These are phyloP conservation scores for Drosophila takahashii DNA, from an alignment of 1,140 invertebrate genomes.

Conservation along the genomic window DNA sequence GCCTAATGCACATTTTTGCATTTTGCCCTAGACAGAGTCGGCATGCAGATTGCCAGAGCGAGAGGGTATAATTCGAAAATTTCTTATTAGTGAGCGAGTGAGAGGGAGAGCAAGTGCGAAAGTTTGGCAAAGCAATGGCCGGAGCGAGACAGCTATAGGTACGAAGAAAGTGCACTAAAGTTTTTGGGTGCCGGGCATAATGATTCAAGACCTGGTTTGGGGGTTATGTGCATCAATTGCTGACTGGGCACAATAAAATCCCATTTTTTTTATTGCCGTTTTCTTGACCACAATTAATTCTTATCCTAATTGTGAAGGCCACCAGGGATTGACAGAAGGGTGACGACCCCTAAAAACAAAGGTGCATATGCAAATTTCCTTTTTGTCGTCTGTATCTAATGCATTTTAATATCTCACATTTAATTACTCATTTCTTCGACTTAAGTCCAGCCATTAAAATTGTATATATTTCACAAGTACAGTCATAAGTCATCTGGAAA, in stretches of 20 bases:
- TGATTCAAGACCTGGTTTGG: slow-evolving; percentile 30
- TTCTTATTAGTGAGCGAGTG: slow-evolving; percentile 71
- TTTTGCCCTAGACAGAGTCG: slow-evolving; percentile 69
- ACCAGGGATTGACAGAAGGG: neutral
- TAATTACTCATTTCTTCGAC: neutral
- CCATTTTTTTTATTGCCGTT: slow-evolving; percentile 29
- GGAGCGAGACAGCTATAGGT: slow-evolving; percentile 60
- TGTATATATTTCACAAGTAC: neutral
- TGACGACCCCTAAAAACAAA: no score
- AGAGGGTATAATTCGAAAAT: slow-evolving; percentile 68
- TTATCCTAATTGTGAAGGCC: slow-evolving; percentile 26
- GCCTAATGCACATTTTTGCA: slow-evolving; percentile 82
- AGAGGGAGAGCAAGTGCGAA: slow-evolving; percentile 9
- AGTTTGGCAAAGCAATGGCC: slow-evolving; percentile 12
- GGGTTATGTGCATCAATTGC: slow-evolving; percentile 28
- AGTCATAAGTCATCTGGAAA: neutral
- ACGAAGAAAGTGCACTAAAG: slow-evolving; percentile 74
- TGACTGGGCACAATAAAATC: slow-evolving; percentile 46
- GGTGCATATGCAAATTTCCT: neutral
- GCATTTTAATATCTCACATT: neutral
- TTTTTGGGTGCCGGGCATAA: slow-evolving; percentile 45
- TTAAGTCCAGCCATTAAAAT: neutral
- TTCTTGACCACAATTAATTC: slow-evolving; percentile 38
- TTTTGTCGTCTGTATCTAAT: neutral
- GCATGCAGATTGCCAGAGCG: slow-evolving; percentile 60